Evolutionary conservation across 2,797 vertebrate genomes (phyloP), one percentile per base, ranked within the genome.

Genomic region (Serranus cabrilla): DNA sequence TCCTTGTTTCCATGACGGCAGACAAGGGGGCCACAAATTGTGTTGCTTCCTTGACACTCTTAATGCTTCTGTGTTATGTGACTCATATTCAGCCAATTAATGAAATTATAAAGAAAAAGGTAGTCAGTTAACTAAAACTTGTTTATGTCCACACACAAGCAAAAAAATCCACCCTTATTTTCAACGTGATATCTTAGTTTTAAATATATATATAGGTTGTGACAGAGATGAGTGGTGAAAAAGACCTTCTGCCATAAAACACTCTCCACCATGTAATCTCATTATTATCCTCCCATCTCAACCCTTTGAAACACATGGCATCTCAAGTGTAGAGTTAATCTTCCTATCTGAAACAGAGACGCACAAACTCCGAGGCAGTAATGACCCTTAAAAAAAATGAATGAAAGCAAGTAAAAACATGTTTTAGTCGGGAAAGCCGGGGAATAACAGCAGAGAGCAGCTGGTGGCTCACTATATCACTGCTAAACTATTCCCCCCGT

Each of bases 1-100:
- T 96, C 96, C 93, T 82, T 50, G 93, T 97, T 97, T 97, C 96
- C 96, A 97, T 96, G 96, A 95, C 94, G 95, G 96, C 95, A 96
- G 96, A 97, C 96, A 94, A 95, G 94, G 95, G 92, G 71, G 66
- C 66, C 74, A 92, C 94, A 94, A 92, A 96, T 96, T 81, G 70
- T 79, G 94, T 95, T 95, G 94, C 94, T 94, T 96, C 96, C 94
- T 34, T 95, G 93, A 93, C 93, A 68, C 89, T 94, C 91, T 91
- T 96, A 90, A 92, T 93, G 92, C 93, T 96, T 93, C 96, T 96
- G 94, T 95, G 92, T 95, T 94, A 89, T 94, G 86, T 91, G 89
- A 93, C 89, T 93, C 85, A 85, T 93, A 90, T 85, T 93, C 88
- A 71, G 79, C 63, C 47, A 80, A 89, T 91, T 91, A 89, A 89